A percentile compares a stretch with the other conserved stretches of the same genome.
These are phyloP conservation scores for Setophaga kirtlandii DNA, from an alignment of 2,113 vertebrate genomes.

Conservation along the genomic window DNA sequence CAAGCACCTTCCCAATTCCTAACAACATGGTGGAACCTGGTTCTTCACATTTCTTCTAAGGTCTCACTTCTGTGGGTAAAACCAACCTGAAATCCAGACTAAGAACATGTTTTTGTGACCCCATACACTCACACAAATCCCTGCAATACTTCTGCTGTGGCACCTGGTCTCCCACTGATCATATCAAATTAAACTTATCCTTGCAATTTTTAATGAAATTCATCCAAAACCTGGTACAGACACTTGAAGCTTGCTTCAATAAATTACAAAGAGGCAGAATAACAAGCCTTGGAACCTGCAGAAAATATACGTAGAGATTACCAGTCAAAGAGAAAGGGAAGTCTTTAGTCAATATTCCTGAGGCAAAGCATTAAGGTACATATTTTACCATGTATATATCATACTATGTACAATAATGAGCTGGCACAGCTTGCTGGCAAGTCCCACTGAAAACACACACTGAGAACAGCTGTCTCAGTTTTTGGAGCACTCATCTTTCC, in stretches of 20 bases:
- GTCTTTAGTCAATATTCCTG: background rate
- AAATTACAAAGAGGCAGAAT: slow-evolving; percentile 1
- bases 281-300: background rate
- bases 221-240: background rate
- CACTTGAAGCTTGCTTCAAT: background rate
- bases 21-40: fast-evolving
- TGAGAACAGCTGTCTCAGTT: background rate
- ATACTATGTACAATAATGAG: background rate
- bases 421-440: slow-evolving; percentile 1
- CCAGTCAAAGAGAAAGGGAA: background rate
- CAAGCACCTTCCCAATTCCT: background rate
- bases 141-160: background rate
- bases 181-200: background rate
- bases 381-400: background rate
- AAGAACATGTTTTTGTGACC: background rate
- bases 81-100: background rate
- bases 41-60: background rate
- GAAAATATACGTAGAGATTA: background rate
- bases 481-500: background rate
- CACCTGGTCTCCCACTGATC: background rate
- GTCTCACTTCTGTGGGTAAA: background rate
- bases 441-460: background rate
- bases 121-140: background rate
- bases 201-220: background rate
- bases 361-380: background rate